Conservation (phyloP, 35 echinoderm and acorn worm species). For the Apostichopus parvimensis region DNA sequence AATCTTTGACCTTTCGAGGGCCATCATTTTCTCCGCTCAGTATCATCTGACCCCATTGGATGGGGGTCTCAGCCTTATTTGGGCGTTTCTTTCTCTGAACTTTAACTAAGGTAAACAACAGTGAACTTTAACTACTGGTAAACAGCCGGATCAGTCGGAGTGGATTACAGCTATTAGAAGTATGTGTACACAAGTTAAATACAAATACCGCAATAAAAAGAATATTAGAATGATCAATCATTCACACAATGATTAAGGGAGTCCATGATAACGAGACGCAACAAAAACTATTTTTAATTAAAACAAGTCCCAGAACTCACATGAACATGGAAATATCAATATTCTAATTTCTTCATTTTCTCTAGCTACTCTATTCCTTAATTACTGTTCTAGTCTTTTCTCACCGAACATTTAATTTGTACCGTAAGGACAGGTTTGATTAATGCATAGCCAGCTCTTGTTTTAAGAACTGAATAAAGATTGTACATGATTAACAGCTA, state of each 20-base stretch:
- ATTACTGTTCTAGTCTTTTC: too few relatives aligned
- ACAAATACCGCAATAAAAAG: conserved; percentile 10
- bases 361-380: too few relatives aligned
- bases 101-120: conserved; percentile 8
- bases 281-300: background rate
- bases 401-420: too few relatives aligned
- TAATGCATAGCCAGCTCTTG: too few relatives aligned
- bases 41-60: background rate
- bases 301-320: background rate
- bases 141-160: background rate
- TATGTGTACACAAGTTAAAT: conserved; percentile 9
- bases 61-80: background rate
- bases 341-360: background rate
- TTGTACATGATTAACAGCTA: too few relatives aligned
- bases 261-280: background rate
- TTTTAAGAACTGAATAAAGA: too few relatives aligned
- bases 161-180: background rate
- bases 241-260: background rate
- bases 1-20: conserved; percentile 40
- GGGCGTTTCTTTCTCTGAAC: background rate
- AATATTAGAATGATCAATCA: conserved; percentile 22
- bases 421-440: too few relatives aligned
- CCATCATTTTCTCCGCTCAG: conserved; percentile 19
- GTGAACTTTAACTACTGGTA: background rate
- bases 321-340: background rate